These are phyloP conservation scores for Myxocyprinus asiaticus DNA, from an alignment of 2,113 vertebrate genomes.

Conservation along the genomic window DNA sequence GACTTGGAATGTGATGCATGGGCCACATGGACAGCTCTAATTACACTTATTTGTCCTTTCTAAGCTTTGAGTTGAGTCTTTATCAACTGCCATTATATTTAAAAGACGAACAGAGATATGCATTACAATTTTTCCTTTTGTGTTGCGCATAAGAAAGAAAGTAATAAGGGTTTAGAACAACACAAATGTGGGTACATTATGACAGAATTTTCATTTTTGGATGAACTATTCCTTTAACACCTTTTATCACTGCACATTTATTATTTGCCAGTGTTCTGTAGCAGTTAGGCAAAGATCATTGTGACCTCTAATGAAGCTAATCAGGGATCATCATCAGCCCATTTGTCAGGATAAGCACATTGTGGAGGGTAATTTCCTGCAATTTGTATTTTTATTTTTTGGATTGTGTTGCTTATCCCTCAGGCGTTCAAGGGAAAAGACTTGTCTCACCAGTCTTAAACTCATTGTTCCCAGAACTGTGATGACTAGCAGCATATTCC, in stretches of 20 bases:
- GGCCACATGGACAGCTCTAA: no score
- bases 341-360: conserved; percentile 61
- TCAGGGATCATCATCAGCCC: conserved; percentile 63
- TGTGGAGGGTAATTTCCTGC: conserved; percentile 30
- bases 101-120: no score
- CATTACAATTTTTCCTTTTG: no score
- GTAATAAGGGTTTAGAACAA: no score
- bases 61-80: no score
- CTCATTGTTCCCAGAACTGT: conserved; percentile 62
- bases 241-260: conserved; percentile 11
- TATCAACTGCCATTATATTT: no score
- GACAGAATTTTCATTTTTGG: background rate
- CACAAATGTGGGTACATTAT: background rate
- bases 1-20: no score
- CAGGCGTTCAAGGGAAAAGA: background rate
- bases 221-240: background rate
- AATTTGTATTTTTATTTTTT: background rate
- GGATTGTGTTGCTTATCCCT: background rate
- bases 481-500: conserved; percentile 63
- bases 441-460: conserved; percentile 4
- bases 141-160: no score
- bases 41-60: no score
- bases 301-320: conserved; percentile 63
- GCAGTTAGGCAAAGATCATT: conserved; percentile 29
- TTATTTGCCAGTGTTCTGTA: conserved; percentile 22